These are phyloP conservation scores for Ceratoteleas bidentatus DNA, from an alignment of 1,140 invertebrate species.

Conservation along the genomic window DNA sequence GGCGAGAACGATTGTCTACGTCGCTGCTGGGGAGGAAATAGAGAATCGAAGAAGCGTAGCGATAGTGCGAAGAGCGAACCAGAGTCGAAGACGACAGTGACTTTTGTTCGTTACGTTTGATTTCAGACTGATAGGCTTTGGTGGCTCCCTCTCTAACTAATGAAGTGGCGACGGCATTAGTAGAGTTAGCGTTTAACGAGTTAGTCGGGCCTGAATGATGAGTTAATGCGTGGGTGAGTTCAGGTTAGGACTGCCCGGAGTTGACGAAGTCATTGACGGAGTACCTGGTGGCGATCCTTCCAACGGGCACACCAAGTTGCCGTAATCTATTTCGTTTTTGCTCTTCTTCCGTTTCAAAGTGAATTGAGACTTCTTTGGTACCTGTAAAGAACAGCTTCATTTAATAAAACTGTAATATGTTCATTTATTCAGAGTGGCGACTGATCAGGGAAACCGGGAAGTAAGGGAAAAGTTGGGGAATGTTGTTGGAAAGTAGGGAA, in stretches of 20 bases:
- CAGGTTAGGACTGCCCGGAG: slow-evolving; percentile 78
- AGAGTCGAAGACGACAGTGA: slow-evolving; percentile 3
- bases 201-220: slow-evolving; percentile 59
- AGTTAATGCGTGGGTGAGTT: slow-evolving; percentile 79
- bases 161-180: slow-evolving; percentile 52
- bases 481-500: too few relatives aligned
- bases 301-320: slow-evolving; percentile 93
- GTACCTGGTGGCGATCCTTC: slow-evolving; percentile 86
- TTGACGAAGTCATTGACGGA: slow-evolving; percentile 76
- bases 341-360: slow-evolving; percentile 93
- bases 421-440: neutral
- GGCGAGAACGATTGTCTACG: slow-evolving; percentile 22
- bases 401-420: neutral
- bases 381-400: slow-evolving; percentile 80
- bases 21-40: slow-evolving; percentile 1
- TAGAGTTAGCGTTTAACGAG: slow-evolving; percentile 63
- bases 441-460: too few relatives aligned
- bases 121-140: slow-evolving; percentile 15
- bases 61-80: slow-evolving; percentile 28
- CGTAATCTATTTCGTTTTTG: slow-evolving; percentile 90
- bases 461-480: too few relatives aligned
- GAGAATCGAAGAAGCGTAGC: slow-evolving; percentile 47
- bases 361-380: slow-evolving; percentile 94
- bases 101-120: slow-evolving; percentile 34
- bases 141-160: slow-evolving; percentile 39